Evolutionary conservation across 2,888 invertebrate species (phyloP), one percentile per base, ranked within the genome.

Genomic region (Drosophila anomalata): DNA sequence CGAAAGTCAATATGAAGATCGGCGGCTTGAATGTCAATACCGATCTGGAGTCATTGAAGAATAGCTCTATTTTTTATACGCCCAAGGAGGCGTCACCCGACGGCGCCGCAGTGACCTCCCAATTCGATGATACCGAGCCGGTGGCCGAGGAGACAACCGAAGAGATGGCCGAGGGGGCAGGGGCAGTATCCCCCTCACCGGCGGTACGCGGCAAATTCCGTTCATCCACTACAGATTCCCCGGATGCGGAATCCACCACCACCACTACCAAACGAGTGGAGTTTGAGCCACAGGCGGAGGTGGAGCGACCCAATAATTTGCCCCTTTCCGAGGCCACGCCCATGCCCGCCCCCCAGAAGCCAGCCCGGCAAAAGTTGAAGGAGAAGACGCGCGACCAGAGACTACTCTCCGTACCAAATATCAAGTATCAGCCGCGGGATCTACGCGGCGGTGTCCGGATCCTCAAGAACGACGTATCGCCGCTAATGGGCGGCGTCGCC

Each of bases 341-440:
- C 41, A 17, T 20, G 41, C 71, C 69, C 44, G 92, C 92, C 73
- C 94, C 94, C 9, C 91, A 93, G 12, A 92, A 94, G 70, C 94
- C 94, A 14, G 93, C 94, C 53, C 91, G 94, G 26, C 90, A 91
- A 51, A 93, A 93, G 86, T 93, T 93, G 79, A 93, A 93, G 89
- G 93, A 93, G 65, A 93, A 93, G 72, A 48, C 88, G 85, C 89
- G 88, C 36, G 95, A 96, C 89, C 94, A 94, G 89, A 93, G 96
- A 56, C 92, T 96, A 83, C 93, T 96, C 78, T 96, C 96, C 11
- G 96, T 96, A 88, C 96, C 96, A 22, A 96, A 96, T 92, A 94
- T 95, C 77, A 96, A 95, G 92, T 95, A 90, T 82, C 92, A 90
- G 90, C 91, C 89, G 87, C 89, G 91, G 87, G 92, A 90, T 89